Base-by-base conservation (phyloP, 2,888 invertebrate species). In the Eudemis profundana region DNA sequence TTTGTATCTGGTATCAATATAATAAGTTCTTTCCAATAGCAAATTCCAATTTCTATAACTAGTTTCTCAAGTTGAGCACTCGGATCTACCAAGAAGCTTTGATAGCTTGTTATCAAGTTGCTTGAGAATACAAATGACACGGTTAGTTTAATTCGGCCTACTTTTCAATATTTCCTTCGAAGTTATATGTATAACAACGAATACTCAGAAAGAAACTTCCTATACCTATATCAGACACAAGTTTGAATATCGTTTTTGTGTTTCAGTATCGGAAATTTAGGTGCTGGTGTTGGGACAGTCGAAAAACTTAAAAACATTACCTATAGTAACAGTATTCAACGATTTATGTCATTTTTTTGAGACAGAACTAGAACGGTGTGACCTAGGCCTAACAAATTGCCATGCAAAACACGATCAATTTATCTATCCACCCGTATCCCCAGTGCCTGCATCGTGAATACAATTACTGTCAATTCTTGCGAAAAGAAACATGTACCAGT, bases 361-460 rank as follows among this genome's bases (percentile, higher is more conserved):
- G 19, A 2, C 12, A n/a, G 5, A 46, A 21, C 21, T 4, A 46
- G n/a, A 5, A 21, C 21, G 12, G 46, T 46, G 21, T 19, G 17
- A 15, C 14, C 29, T 19, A 17, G 17, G 50, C 36, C 17, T 5
- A 10, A 50, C 42, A 36, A 17, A 62, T 62, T 44, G 33, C 21
- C 19, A 64, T 64, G 50, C 57, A 36, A 36, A 27, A 36, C 50
- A 64, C 36, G 57, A 23, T 12, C 19, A 44, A 50, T 40, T 40
- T 49, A 49, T 44, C 33, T 47, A 47, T 47, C 14, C 3, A 12
- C 46, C 46, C 46, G 21, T 23, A 57, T 46, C 33, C 49, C 36
- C 17, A 47, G 27, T 12, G 49, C 63, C 63, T 63, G 49, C 61
- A 61, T 61, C 2, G 8, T 29, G 51, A 40, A 62, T 40, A 54